These are phyloP conservation scores for Sparus aurata DNA, from an alignment of 2,797 vertebrate species.

Conservation along the genomic window DNA sequence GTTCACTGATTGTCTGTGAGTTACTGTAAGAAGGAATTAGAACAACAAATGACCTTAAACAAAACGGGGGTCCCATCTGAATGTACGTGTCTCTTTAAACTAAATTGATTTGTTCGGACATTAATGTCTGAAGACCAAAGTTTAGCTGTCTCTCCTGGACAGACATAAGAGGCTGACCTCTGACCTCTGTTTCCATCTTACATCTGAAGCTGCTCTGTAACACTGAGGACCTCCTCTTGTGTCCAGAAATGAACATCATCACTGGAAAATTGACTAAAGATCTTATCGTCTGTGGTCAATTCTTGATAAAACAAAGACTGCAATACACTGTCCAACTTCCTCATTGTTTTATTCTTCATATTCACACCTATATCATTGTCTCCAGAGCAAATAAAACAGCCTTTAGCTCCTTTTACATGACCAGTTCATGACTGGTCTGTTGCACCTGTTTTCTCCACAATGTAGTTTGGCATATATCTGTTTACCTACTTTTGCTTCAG, in stretches of 20 bases:
- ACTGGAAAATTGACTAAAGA: neutral
- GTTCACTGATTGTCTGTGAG: slow-evolving; percentile 52
- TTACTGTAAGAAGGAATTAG: slow-evolving; percentile 35
- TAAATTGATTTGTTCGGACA: slow-evolving; percentile 3
- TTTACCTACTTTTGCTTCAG: no score
- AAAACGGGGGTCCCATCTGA: slow-evolving; percentile 16
- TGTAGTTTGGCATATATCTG: no score
- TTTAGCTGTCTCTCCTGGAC: slow-evolving; percentile 1
- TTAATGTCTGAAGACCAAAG: neutral
- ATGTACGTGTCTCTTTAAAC: slow-evolving; percentile 15
- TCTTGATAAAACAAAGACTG: no score
- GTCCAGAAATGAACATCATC: slow-evolving; percentile 91
- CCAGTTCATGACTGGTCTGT: no score
- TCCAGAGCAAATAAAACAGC: no score
- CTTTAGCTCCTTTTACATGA: no score
- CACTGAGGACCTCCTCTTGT: neutral
- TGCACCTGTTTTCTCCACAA: no score
- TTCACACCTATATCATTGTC: no score
- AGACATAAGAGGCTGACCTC: neutral
- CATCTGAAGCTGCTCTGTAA: neutral
- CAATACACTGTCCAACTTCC: no score
- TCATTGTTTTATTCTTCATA: no score
- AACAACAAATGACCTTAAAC: slow-evolving; percentile 40
- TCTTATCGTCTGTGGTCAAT: no score
- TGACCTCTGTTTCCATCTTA: neutral